Evolutionary conservation across 2,113 vertebrate species (phyloP).

Genomic region (Galemys pyrenaicus): DNA sequence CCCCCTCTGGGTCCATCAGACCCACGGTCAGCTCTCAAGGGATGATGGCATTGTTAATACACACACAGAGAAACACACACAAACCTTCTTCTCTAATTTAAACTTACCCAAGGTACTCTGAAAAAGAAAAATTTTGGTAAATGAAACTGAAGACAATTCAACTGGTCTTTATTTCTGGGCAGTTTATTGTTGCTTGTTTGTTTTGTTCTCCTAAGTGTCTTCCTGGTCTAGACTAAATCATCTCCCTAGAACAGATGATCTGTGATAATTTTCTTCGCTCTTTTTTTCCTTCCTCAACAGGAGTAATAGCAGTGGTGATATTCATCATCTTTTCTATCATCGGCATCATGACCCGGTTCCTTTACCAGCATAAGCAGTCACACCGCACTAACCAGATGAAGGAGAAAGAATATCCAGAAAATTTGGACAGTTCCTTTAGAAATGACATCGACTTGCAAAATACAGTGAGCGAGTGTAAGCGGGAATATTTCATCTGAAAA

Average conservation of each 20-base stretch:
- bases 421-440: constrained; percentile 92
- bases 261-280: background rate
- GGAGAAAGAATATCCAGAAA: constrained; percentile 92
- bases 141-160: background rate
- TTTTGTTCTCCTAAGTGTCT: background rate
- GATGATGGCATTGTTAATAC: background rate
- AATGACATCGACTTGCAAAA: constrained; percentile 94
- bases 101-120: background rate
- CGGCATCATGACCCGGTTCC: constrained; percentile 92
- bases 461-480: constrained; percentile 93
- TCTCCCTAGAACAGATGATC: rapidly evolving
- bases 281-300: constrained; percentile 78
- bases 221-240: background rate
- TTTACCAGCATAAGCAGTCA: constrained; percentile 93
- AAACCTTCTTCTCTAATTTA: background rate
- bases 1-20: too few species aligned
- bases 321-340: constrained; percentile 93
- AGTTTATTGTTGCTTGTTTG: background rate
- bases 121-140: background rate
- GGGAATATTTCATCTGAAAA: constrained; percentile 97
- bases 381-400: constrained; percentile 87
- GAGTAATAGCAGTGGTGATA: constrained; percentile 94
- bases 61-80: background rate
- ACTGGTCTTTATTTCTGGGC: background rate
- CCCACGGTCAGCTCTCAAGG: too few species aligned